Base-by-base conservation (phyloP, 2,113 vertebrate genomes). In the Edolisoma coerulescens region DNA sequence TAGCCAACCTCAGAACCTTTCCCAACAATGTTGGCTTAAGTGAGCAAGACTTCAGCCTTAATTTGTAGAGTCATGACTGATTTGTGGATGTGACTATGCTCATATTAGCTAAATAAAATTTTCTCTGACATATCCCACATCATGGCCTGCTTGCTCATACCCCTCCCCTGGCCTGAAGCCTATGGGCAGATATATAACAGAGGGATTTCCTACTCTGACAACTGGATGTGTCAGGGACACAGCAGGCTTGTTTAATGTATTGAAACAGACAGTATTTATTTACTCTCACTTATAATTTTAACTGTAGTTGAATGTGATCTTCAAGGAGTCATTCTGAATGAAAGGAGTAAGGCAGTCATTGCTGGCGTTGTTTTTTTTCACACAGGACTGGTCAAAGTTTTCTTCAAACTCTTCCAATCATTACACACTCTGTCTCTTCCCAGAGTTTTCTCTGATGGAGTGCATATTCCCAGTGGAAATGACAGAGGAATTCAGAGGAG, bases 1-100 rank as follows among this genome's bases (percentile, higher is more conserved):
- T 14, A 41, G n/a, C 1, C 4, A 0, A 69, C 9, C 19, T 79
- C 22, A 52, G 26, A 69, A 23, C 0, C 0, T 53, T 61, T 69
- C 2, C 2, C 5, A 1, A 2, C n/a, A 13, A 10, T 7, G 7
- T 60, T 73, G 35, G 28, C 27, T 76, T 30, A 41, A 16, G 8
- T 16, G 8, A 27, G 33, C 54, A 30, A 65, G 45, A 65, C 1
- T 73, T 76, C 53, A 76, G 8, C 13, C 42, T 74, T 80, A 32
- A 56, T 64, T 63, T 64, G 17, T 37, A 39, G 7, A 4, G 1
- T 53, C 44, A 28, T 41, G n/a, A 53, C 47, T 45, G 45, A 83
- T 32, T 65, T 73, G 24, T 64, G 22, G 9, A n/a, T 80, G 8
- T 3, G 3, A 63, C 5, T 7, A 1, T 35, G 27, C 23, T 65